Conservation (phyloP, 1,140 invertebrate genomes). For the Spodoptera frugiperda region DNA sequence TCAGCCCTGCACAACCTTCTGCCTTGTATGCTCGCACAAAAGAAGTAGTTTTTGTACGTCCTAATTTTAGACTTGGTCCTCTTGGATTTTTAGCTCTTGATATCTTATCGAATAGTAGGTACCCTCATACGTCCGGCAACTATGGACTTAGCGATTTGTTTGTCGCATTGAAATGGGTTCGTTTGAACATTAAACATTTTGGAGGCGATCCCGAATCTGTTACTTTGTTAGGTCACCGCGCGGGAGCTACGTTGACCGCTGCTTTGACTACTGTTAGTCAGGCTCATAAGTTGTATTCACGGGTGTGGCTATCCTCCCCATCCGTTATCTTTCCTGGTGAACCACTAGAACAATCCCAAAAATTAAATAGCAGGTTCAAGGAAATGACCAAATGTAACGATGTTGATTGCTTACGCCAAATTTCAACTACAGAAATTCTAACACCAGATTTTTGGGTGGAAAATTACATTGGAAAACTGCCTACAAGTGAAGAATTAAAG, state of each 20-base stretch:
- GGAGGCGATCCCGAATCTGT: slow-evolving; percentile 92
- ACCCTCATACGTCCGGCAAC: slow-evolving; percentile 93
- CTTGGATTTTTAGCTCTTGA: slow-evolving; percentile 93
- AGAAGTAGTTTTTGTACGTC: slow-evolving; percentile 93
- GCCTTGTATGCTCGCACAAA: slow-evolving; percentile 89
- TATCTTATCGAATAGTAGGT: slow-evolving; percentile 89
- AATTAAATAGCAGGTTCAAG: slow-evolving; percentile 87
- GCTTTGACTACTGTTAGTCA: slow-evolving; percentile 86
- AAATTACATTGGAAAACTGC: slow-evolving; percentile 86
- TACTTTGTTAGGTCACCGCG: slow-evolving; percentile 93
- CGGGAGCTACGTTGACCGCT: slow-evolving; percentile 92
- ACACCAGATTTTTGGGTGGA: slow-evolving; percentile 90
- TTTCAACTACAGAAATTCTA: slow-evolving; percentile 88
- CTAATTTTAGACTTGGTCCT: slow-evolving; percentile 92
- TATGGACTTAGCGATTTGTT: slow-evolving; percentile 94
- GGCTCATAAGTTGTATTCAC: slow-evolving; percentile 88
- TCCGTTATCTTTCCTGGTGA: slow-evolving; percentile 90
- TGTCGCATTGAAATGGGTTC: slow-evolving; percentile 92
- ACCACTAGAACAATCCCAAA: slow-evolving; percentile 87
- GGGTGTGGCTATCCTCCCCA: slow-evolving; percentile 91
- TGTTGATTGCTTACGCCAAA: slow-evolving; percentile 87
- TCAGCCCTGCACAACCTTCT: slow-evolving; percentile 89
- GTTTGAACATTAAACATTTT: slow-evolving; percentile 93
- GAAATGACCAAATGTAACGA: slow-evolving; percentile 84
- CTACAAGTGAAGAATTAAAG: slow-evolving; percentile 86